Base-by-base conservation (phyloP, 2,113 vertebrate genomes). In the Dromiciops gliroides region DNA sequence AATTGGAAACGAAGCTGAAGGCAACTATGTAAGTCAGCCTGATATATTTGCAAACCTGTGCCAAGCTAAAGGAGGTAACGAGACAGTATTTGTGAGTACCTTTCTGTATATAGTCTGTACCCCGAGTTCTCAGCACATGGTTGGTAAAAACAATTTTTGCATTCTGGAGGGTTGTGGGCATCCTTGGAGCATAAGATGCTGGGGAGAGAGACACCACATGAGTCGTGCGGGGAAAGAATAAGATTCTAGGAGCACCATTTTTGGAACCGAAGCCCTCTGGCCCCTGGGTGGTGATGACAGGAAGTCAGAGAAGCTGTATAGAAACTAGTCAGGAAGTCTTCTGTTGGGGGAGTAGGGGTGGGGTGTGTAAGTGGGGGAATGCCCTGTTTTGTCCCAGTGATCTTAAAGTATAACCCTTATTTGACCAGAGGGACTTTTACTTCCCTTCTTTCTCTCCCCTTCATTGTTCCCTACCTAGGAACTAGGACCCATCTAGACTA, bases 41-140 rank as follows among this genome's bases (percentile, higher is more conserved):
- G 90, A 51, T 50, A 19, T 88, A 83, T 51, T n/a, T 47, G 67
- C 37, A 44, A 25, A 88, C 50, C 67, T 2, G n/a, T 92, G 51
- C 52, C 93, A 11, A 83, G 67, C 67, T 83, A 83, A 83, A 83
- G 67, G 44, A 83, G 67, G 67, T 83, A 83, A 83, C 67, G 67
- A 83, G 67, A 83, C 67, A 83, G 67, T n/a, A 83, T 83, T 83
- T 51, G 90, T 75, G 91, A 31, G 24, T 51, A 26, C 92, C 93
- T 91, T 91, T 95, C 93, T 56, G 60, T 19, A 44, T 26, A 24
- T 48, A n/a, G 26, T 91, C 56, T 31, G 89, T 0, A 89, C 26
- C 88, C 94, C 91, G 52, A 91, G 83, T 50, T 60, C 60, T 31
- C 56, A 48, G 91, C 92, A 93, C 93, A 83, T 53, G 83, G 60